These are phyloP conservation scores for Saccopteryx leptura DNA, from an alignment of 2,113 vertebrate genomes.

Conservation along the genomic window DNA sequence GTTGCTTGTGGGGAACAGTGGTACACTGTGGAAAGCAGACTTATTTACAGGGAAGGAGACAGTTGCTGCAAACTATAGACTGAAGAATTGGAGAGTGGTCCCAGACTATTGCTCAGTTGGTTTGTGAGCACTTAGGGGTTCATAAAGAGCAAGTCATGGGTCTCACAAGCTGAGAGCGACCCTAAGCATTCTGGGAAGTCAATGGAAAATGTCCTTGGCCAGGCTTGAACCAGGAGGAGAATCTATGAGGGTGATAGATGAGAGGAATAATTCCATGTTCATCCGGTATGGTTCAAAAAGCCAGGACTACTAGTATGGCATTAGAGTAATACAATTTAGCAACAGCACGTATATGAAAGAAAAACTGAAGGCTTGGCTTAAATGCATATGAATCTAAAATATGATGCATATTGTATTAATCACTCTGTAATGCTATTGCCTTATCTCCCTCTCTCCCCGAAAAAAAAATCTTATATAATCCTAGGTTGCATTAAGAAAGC, in stretches of 20 bases:
- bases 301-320: not conserved
- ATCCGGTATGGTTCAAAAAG: not conserved
- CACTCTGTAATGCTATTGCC: not conserved
- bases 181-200: not conserved
- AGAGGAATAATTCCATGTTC: not conserved
- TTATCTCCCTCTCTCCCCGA: rapidly evolving
- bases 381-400: not conserved
- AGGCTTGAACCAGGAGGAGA: not conserved
- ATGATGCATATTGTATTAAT: not conserved
- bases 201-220: not conserved
- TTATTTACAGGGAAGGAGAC: not conserved
- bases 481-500: not conserved
- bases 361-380: not conserved
- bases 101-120: not conserved
- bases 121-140: not conserved
- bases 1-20: not conserved
- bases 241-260: not conserved
- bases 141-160: not conserved
- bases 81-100: not conserved
- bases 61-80: not conserved
- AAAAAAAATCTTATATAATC: not conserved
- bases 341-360: not conserved
- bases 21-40: too few relatives aligned
- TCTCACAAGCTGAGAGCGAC: not conserved
- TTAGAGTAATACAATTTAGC: not conserved